These are phyloP conservation scores for Athrips mouffetella DNA, from an alignment of 2,888 invertebrate genomes.

Conservation along the genomic window DNA sequence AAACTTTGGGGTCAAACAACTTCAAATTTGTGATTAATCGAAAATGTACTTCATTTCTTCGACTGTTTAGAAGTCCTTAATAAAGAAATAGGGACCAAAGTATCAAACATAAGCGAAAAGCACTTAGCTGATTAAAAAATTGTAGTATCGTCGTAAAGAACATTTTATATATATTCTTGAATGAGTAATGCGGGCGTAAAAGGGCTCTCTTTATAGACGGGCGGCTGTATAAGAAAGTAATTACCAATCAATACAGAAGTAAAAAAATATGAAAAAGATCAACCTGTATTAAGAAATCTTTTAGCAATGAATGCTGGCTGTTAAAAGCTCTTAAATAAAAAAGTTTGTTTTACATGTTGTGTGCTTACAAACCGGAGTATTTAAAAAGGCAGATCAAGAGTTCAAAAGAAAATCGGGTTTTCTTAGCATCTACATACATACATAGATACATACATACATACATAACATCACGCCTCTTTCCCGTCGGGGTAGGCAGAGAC, in stretches of 20 bases:
- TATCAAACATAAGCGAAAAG: slow-evolving; percentile 10
- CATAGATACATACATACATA: too few relatives aligned
- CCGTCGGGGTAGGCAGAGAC: too few relatives aligned
- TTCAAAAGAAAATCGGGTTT: too few relatives aligned
- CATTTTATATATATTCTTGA: slow-evolving; percentile 17
- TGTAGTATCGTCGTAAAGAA: slow-evolving; percentile 15
- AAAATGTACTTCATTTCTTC: not conserved
- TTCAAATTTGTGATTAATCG: too few relatives aligned
- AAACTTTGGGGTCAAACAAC: too few relatives aligned
- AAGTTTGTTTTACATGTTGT: not conserved
- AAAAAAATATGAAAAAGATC: not conserved
- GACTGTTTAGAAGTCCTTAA: slow-evolving; percentile 6
- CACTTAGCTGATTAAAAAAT: slow-evolving; percentile 19
- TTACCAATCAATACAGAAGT: slow-evolving; percentile 7
- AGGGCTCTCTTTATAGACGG: slow-evolving; percentile 11
- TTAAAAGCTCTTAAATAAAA: not conserved
- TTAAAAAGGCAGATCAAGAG: too few relatives aligned
- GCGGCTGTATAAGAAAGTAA: slow-evolving; percentile 2
- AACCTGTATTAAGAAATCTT: not conserved
- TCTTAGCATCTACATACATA: too few relatives aligned
- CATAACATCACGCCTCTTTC: too few relatives aligned
- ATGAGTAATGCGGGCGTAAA: slow-evolving; percentile 9
- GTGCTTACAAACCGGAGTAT: too few relatives aligned
- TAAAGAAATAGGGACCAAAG: slow-evolving; percentile 11
- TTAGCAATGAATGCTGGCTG: not conserved